Percentiles rank a stretch among this genome's conserved stretches.
Evolutionary conservation across 2,888 invertebrate species (phyloP).

Genomic region (Leptinotarsa peninsularis): DNA sequence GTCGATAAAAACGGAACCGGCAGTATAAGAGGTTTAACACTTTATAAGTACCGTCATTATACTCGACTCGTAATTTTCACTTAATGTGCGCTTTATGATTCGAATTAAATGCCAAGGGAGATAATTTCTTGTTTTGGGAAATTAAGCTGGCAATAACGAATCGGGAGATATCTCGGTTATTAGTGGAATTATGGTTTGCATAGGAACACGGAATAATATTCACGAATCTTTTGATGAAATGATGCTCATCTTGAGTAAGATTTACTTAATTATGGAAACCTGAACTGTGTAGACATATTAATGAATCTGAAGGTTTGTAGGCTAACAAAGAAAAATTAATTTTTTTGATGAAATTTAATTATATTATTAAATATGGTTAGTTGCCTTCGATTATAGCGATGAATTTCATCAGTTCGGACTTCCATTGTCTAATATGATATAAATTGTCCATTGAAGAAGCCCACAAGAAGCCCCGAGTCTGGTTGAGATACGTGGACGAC

Average conservation of each 20-base stretch:
- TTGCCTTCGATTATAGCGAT: no score
- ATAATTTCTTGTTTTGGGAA: constrained; percentile 45
- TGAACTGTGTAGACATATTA: no score
- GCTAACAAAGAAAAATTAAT: no score
- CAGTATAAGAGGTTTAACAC: constrained; percentile 47
- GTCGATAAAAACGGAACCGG: constrained; percentile 49
- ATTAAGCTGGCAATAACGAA: constrained; percentile 43
- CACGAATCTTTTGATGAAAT: background rate
- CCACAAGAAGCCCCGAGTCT: no score
- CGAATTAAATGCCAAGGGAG: constrained; percentile 39
- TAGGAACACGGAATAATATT: constrained; percentile 2
- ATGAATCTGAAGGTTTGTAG: no score
- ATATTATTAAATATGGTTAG: no score
- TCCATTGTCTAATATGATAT: no score
- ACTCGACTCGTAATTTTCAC: constrained; percentile 45
- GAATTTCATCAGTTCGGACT: no score
- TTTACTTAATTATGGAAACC: background rate
- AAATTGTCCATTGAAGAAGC: no score
- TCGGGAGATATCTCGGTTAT: constrained; percentile 29
- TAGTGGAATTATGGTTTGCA: constrained; percentile 18
- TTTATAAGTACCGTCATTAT: constrained; percentile 45
- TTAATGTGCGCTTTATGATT: constrained; percentile 46
- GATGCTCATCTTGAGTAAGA: background rate
- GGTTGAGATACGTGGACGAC: no score
- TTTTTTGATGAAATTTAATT: no score